Evolutionary conservation across 2,797 vertebrate species (phyloP).

Genomic region (Chromis chromis): DNA sequence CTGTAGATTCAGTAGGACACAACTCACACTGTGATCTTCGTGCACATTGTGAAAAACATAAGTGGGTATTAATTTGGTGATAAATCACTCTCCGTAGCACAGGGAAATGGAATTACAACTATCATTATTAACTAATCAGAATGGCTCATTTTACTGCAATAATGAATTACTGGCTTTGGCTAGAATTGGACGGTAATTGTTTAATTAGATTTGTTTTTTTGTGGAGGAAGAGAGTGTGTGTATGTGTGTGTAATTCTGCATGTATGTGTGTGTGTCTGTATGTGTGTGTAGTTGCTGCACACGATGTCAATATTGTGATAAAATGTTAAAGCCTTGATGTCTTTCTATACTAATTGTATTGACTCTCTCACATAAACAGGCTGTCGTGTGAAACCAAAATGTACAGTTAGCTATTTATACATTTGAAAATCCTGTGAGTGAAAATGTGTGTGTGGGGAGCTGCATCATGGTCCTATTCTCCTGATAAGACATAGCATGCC

Average conservation of each 20-base stretch:
- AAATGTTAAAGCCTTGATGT: no score
- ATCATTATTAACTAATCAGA: constrained; percentile 66
- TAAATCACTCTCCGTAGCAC: constrained; percentile 66
- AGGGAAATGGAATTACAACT: constrained; percentile 73
- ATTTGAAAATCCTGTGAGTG: constrained; percentile 9
- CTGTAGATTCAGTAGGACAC: no score
- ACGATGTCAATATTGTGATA: no score
- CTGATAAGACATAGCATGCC: constrained; percentile 78
- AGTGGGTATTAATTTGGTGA: constrained; percentile 70
- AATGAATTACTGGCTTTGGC: constrained; percentile 28
- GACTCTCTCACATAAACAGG: constrained; percentile 32
- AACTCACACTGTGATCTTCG: no score
- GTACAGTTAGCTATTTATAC: no score
- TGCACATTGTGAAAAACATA: constrained; percentile 31
- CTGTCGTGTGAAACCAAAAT: no score
- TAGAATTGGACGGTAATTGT: constrained; percentile 31
- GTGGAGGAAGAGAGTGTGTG: background rate
- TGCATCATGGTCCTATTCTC: constrained; percentile 63
- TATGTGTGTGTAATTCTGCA: background rate
- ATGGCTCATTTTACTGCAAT: constrained; percentile 54
- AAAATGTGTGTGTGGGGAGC: constrained; percentile 35
- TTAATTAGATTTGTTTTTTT: constrained; percentile 58
- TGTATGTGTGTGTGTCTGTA: background rate
- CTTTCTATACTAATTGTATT: constrained; percentile 8
- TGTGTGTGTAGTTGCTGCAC: background rate